Evolutionary conservation across 2,797 vertebrate species (phyloP), one percentile per base, ranked within the genome.

Genomic region (Pelobates cultripes): DNA sequence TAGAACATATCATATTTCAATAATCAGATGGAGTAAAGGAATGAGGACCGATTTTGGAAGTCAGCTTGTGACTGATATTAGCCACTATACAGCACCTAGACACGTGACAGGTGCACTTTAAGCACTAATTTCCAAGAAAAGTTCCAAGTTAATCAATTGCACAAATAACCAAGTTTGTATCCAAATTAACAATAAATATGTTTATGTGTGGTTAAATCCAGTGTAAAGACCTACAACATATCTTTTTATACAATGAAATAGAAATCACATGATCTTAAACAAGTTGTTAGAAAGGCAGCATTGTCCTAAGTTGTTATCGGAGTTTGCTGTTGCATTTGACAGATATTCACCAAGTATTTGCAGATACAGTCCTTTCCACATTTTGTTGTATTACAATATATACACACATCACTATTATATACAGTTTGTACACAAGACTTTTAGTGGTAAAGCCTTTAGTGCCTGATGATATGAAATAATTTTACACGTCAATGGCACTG

Each of bases 301-400:
- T 45, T 57, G 55, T 57, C 1, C 13, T 4, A 57, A 57, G 9
- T 57, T 15, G 9, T 10, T 17, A 71, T 43, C 14, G 4, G 15
- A 71, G 57, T 73, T 77, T 68, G 75, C 75, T 82, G 75, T 77
- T 82, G 80, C 80, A 66, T 77, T 82, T 82, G 80, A 55, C 80
- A 77, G 55, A 47, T 45, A 6, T 77, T 72, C 71, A 77, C 66
- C 75, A 77, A 70, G 17, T 28, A 42, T n/a, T 47, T 63, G 53
- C 14, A 40, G 15, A 66, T 40, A 9, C 28, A 73, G 75, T 14
- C 53, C 13, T 10, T 17, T 28, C 51, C 68, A 43, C 45, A 3
- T 28, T 43, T 71, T 70, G n/a, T 47, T 47, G 44, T n/a, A 70
- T 45, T 76, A 67, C 82, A 80, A 79, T 70, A 84, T 84, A 84